Conservation (phyloP, 1,140 invertebrate species). For the Muscidifurax raptorellus region DNA sequence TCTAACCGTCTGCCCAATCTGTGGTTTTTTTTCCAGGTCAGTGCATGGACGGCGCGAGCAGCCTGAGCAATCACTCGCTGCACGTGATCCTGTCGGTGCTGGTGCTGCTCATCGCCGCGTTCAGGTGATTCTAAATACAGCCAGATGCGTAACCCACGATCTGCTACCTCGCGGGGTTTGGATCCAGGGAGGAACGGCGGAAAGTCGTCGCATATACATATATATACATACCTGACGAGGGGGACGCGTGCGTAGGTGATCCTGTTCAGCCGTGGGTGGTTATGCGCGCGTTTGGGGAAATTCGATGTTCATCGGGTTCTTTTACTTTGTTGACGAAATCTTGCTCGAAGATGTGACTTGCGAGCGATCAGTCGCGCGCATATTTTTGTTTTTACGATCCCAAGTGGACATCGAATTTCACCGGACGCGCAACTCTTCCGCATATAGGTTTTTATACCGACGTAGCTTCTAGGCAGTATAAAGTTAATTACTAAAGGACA, state of each 20-base stretch:
- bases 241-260: neutral
- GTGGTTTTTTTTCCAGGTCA: slow-evolving; percentile 70
- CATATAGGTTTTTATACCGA: slow-evolving; percentile 71
- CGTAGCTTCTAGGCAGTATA: slow-evolving; percentile 67
- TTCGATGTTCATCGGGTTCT: neutral
- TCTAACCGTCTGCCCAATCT: neutral
- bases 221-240: neutral
- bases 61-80: slow-evolving; percentile 63
- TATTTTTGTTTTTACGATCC: neutral
- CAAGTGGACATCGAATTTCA: neutral
- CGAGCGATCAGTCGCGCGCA: neutral
- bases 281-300: neutral
- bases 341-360: neutral
- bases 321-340: neutral
- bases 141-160: neutral
- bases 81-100: slow-evolving; percentile 65
- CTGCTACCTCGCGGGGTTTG: neutral
- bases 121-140: slow-evolving; percentile 73
- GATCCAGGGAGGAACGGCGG: neutral
- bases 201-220: neutral
- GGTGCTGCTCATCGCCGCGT: slow-evolving; percentile 65
- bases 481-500: slow-evolving; percentile 42
- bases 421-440: slow-evolving; percentile 5
- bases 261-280: neutral
- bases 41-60: slow-evolving; percentile 71